Evolutionary conservation across 2,888 invertebrate species (phyloP).

Genomic region (Choristoneura rosaceana): DNA sequence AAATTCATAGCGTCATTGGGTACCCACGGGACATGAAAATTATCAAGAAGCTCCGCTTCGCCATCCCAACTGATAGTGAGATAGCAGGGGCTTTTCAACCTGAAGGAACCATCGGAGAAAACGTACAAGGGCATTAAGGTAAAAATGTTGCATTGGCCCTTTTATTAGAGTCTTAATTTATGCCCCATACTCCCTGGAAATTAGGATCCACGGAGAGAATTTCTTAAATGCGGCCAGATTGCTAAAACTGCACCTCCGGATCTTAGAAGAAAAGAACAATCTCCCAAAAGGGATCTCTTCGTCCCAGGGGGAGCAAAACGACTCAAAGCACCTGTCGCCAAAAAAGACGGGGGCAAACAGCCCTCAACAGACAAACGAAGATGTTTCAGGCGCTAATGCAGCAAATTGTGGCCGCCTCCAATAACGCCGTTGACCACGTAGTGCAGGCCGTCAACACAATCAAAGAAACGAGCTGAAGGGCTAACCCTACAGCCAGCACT

Average conservation of each 20-base stretch:
- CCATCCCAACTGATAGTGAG: no score
- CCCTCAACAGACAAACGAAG: no score
- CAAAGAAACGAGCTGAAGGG: no score
- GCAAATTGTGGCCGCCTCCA: no score
- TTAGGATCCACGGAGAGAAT: not conserved
- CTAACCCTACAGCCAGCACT: no score
- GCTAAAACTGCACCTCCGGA: constrained; percentile 3
- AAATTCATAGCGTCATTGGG: not conserved
- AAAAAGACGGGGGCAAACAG: no score
- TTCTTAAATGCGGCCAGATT: not conserved
- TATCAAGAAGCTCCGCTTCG: not conserved
- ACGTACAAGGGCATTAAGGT: constrained; percentile 1
- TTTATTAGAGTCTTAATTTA: constrained; percentile 6
- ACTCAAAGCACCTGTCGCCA: no score
- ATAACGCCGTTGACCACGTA: no score
- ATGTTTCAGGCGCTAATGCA: no score
- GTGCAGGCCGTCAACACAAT: no score
- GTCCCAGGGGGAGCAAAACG: not conserved
- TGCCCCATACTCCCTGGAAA: not conserved
- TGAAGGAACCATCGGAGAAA: constrained; percentile 1
- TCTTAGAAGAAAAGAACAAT: constrained; percentile 14
- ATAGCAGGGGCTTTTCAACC: no score
- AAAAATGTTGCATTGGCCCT: constrained; percentile 1
- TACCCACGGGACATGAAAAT: constrained; percentile 10
- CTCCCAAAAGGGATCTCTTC: constrained; percentile 38